These are phyloP conservation scores for Oligia fasciuncula DNA, from an alignment of 2,888 invertebrate genomes.

Conservation along the genomic window DNA sequence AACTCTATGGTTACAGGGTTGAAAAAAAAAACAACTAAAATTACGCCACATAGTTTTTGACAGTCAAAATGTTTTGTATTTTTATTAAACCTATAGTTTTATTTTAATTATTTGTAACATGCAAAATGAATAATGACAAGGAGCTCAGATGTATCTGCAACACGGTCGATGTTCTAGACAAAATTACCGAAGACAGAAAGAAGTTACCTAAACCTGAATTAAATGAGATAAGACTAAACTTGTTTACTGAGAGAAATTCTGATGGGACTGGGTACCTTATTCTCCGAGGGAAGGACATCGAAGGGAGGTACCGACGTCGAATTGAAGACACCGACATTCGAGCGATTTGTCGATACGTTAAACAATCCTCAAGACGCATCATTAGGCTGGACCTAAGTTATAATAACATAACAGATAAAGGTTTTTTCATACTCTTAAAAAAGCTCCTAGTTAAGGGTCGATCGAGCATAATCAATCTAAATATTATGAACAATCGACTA, in stretches of 20 bases:
- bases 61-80: constrained; percentile 19
- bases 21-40: neutral
- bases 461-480: constrained; percentile 88
- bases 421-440: constrained; percentile 84
- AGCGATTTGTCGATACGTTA: constrained; percentile 86
- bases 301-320: constrained; percentile 82
- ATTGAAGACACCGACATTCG: constrained; percentile 86
- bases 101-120: neutral
- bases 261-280: constrained; percentile 88
- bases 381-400: constrained; percentile 88
- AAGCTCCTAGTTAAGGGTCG: constrained; percentile 82
- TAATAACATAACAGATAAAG: constrained; percentile 89
- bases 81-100: neutral
- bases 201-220: constrained; percentile 66
- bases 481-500: constrained; percentile 90
- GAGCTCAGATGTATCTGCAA: constrained; percentile 78
- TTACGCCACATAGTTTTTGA: constrained; percentile 25
- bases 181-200: constrained; percentile 74
- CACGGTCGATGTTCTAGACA: constrained; percentile 69
- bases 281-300: constrained; percentile 88
- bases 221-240: constrained; percentile 78
- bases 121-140: constrained; percentile 10
- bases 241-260: constrained; percentile 88
- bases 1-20: neutral
- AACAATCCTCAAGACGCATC: constrained; percentile 82